Evolutionary conservation across 2,797 vertebrate species (phyloP).

Genomic region (Scarus forsteni): DNA sequence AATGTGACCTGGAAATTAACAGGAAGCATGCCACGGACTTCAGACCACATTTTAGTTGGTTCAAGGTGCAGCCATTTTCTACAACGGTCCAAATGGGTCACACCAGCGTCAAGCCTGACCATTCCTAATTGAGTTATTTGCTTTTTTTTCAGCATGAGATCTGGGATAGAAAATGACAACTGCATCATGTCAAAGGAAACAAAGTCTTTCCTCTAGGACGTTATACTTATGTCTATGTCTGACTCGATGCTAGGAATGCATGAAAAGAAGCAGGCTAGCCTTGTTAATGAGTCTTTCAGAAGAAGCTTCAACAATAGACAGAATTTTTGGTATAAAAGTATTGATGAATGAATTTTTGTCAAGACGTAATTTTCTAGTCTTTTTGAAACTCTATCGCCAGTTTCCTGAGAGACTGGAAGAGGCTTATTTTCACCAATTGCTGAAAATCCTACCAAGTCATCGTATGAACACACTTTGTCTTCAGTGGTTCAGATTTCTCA

Average conservation of each 20-base stretch:
- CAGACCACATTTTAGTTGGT: too few species aligned
- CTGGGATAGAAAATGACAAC: too few species aligned
- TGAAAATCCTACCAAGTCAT: conserved; percentile 17
- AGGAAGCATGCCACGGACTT: too few species aligned
- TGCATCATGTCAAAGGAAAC: too few species aligned
- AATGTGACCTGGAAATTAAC: too few species aligned
- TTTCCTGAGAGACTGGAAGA: conserved; percentile 12
- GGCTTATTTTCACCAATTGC: conserved; percentile 25
- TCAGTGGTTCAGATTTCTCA: conserved; percentile 45
- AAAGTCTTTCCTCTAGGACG: too few species aligned
- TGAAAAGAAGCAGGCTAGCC: neutral
- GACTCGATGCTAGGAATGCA: neutral
- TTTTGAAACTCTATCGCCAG: conserved; percentile 3
- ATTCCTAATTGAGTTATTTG: too few species aligned
- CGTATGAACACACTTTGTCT: conserved; percentile 46
- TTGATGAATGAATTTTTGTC: conserved; percentile 17
- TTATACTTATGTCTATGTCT: too few species aligned
- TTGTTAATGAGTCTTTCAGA: neutral
- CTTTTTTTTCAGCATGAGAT: too few species aligned
- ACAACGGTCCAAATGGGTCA: too few species aligned
- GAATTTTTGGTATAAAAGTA: neutral
- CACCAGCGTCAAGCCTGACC: too few species aligned
- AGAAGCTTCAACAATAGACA: neutral
- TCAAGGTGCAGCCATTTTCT: too few species aligned
- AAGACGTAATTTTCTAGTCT: conserved; percentile 4